A percentile compares a stretch with the other conserved stretches of the same genome.
Evolutionary conservation across 1,140 invertebrate species (phyloP).

Genomic region (Pogonomyrmex californicus): DNA sequence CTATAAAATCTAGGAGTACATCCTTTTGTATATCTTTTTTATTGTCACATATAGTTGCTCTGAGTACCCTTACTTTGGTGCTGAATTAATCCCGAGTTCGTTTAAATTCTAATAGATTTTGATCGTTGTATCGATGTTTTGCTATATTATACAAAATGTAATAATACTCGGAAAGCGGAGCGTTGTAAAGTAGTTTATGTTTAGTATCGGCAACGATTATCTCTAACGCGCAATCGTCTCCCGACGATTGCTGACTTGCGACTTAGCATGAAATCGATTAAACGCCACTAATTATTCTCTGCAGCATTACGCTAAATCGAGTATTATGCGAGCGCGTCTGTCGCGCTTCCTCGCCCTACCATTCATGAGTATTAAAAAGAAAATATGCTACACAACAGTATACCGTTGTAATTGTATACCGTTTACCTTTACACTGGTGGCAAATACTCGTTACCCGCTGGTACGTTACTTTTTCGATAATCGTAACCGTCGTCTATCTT

Average conservation of each 20-base stretch:
- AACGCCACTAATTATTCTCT: slow-evolving; percentile 10
- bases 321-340: slow-evolving; percentile 9
- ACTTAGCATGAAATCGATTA: slow-evolving; percentile 25
- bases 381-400: slow-evolving; percentile 23
- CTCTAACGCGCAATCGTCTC: neutral
- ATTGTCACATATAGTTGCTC: neutral
- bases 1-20: slow-evolving; percentile 26
- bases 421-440: slow-evolving; percentile 78
- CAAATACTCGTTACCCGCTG: slow-evolving; percentile 82
- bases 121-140: neutral
- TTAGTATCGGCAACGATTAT: slow-evolving; percentile 31
- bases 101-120: neutral
- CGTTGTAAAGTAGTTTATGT: neutral
- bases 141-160: neutral
- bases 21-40: neutral
- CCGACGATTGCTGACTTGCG: neutral
- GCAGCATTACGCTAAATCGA: slow-evolving; percentile 48
- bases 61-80: neutral
- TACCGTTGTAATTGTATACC: neutral
- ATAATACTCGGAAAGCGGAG: neutral
- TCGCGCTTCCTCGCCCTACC: neutral
- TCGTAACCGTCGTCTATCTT: slow-evolving; percentile 72
- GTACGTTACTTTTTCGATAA: slow-evolving; percentile 80
- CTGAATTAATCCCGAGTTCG: neutral
- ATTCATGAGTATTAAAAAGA: slow-evolving; percentile 31